A percentile compares a stretch with the other conserved stretches of the same genome.
phyloP scores from a whole-genome alignment of 2,797 vertebrate species.

The Muscicapa striata region DNA sequence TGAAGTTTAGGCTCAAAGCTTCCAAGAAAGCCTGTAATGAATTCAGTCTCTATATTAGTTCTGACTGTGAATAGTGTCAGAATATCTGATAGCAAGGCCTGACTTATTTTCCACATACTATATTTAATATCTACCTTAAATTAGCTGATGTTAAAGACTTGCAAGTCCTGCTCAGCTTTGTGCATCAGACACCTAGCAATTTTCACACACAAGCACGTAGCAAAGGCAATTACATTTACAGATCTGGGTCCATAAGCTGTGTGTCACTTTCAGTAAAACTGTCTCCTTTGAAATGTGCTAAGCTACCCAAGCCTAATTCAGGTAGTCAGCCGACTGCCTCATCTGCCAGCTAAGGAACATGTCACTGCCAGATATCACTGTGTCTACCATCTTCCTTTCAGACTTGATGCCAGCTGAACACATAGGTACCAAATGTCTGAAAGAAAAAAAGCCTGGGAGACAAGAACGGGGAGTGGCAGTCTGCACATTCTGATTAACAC shows the following conservation, averaged over 20 bases:
- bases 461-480: fast-evolving
- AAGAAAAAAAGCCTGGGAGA: not conserved
- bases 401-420: not conserved
- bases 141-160: not conserved
- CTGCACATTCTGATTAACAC: not conserved
- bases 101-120: not conserved
- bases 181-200: not conserved
- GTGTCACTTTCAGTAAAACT: slow-evolving; percentile 40
- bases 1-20: not conserved
- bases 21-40: not conserved
- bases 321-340: slow-evolving; percentile 41
- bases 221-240: slow-evolving; percentile 45
- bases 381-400: slow-evolving; percentile 1
- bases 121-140: not conserved
- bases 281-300: slow-evolving; percentile 31
- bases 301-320: slow-evolving; percentile 45
- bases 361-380: not conserved
- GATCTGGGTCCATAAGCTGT: slow-evolving; percentile 24
- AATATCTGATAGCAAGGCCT: not conserved
- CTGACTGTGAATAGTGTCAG: not conserved
- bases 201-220: not conserved
- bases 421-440: not conserved
- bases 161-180: not conserved
- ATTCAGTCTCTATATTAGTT: not conserved
- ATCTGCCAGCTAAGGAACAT: slow-evolving; percentile 33